A percentile compares a stretch with the other conserved stretches of the same genome.
Conservation (phyloP, 2,113 vertebrate genomes). For the Sylvietta virens region DNA sequence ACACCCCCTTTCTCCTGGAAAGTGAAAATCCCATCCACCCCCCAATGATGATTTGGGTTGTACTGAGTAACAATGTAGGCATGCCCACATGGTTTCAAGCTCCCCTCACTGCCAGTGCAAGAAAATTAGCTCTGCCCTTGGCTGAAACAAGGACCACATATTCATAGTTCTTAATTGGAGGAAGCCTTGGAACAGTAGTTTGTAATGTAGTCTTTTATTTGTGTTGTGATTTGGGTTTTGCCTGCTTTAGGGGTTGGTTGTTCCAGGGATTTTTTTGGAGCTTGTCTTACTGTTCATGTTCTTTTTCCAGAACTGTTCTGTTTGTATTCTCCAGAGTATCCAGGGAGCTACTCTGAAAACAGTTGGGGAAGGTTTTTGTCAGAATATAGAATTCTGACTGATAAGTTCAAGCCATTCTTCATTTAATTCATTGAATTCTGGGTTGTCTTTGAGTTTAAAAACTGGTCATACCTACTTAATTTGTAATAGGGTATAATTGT, state of each 20-base stretch:
- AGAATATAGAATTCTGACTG: neutral
- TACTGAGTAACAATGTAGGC: neutral
- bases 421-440: neutral
- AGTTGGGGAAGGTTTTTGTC: neutral
- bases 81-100: neutral
- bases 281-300: neutral
- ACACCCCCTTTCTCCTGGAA: neutral
- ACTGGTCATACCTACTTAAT: neutral
- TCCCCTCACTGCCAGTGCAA: neutral
- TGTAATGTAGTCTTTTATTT: neutral
- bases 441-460: neutral
- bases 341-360: neutral
- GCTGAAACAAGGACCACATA: neutral
- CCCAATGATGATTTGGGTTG: neutral
- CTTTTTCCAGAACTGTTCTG: neutral
- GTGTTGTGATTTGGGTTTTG: neutral
- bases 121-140: neutral
- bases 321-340: neutral
- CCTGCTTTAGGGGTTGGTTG: neutral
- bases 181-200: neutral
- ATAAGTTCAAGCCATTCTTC: neutral
- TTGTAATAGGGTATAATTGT: neutral
- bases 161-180: neutral
- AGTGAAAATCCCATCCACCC: neutral
- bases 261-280: neutral